Conservation (phyloP, 2,797 vertebrate genomes). For the Xenops minutus region DNA sequence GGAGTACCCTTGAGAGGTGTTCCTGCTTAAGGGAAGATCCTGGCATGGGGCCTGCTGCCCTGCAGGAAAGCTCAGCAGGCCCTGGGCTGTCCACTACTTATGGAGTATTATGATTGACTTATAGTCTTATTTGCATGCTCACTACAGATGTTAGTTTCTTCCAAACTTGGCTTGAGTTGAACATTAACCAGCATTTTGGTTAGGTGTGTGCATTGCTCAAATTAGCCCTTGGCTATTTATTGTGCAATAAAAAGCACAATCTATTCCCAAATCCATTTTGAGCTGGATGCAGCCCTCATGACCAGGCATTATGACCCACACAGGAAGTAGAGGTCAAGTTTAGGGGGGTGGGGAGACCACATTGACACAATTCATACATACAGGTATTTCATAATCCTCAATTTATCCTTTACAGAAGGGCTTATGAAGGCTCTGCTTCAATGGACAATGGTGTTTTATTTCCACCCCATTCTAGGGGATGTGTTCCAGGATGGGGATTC, state of each 20-base stretch:
- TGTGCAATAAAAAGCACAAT: background rate
- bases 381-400: background rate
- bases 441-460: accelerated
- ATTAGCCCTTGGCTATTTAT: background rate
- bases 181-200: background rate
- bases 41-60: accelerated
- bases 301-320: accelerated
- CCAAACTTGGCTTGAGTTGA: background rate
- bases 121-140: background rate
- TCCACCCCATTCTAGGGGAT: background rate
- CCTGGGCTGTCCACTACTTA: background rate
- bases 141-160: background rate
- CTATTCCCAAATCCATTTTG: background rate
- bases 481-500: accelerated
- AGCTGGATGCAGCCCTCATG: background rate
- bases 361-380: background rate
- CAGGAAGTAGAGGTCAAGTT: background rate
- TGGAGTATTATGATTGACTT: background rate
- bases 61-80: background rate
- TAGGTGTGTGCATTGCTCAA: background rate
- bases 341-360: background rate
- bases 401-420: background rate
- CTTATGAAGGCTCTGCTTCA: background rate
- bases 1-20: background rate
- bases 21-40: background rate